These are phyloP conservation scores for Gari tellinella DNA, from an alignment of 2,888 invertebrate genomes.

Conservation along the genomic window DNA sequence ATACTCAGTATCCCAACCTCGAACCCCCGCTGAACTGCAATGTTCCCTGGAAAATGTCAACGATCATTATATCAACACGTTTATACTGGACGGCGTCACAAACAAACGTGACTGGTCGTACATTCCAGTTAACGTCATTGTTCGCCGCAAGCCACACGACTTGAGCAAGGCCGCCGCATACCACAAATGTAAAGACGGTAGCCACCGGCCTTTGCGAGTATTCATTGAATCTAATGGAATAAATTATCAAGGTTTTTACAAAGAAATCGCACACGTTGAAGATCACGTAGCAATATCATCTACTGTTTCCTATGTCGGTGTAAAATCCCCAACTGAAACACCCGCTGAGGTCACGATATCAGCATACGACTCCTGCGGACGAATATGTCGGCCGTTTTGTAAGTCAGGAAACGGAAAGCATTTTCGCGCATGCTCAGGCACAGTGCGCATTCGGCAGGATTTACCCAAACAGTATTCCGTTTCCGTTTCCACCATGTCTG, in stretches of 20 bases:
- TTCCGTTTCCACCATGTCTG: slow-evolving; percentile 13
- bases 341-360: slow-evolving; percentile 56
- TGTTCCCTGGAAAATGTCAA: slow-evolving; percentile 53
- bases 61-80: slow-evolving; percentile 51
- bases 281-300: slow-evolving; percentile 58
- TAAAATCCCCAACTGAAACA: slow-evolving; percentile 48
- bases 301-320: slow-evolving; percentile 52
- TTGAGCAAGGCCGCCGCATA: slow-evolving; percentile 28
- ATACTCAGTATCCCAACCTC: background rate
- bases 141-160: background rate
- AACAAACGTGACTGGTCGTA: slow-evolving; percentile 61
- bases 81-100: slow-evolving; percentile 55
- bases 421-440: slow-evolving; percentile 57
- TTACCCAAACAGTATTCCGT: slow-evolving; percentile 49
- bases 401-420: slow-evolving; percentile 9
- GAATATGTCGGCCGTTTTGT: slow-evolving; percentile 62
- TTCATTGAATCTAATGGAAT: slow-evolving; percentile 63
- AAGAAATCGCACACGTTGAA: slow-evolving; percentile 62
- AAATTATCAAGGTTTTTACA: slow-evolving; percentile 66
- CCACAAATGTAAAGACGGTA: slow-evolving; percentile 39
- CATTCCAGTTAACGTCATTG: slow-evolving; percentile 55
- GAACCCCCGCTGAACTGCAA: slow-evolving; percentile 40
- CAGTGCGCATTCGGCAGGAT: slow-evolving; percentile 47
- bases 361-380: slow-evolving; percentile 68
- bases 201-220: slow-evolving; percentile 31